A percentile compares a stretch with the other conserved stretches of the same genome.
Evolutionary conservation across 2,888 invertebrate genomes (phyloP).

Genomic region (Oxyscelio sp.): DNA sequence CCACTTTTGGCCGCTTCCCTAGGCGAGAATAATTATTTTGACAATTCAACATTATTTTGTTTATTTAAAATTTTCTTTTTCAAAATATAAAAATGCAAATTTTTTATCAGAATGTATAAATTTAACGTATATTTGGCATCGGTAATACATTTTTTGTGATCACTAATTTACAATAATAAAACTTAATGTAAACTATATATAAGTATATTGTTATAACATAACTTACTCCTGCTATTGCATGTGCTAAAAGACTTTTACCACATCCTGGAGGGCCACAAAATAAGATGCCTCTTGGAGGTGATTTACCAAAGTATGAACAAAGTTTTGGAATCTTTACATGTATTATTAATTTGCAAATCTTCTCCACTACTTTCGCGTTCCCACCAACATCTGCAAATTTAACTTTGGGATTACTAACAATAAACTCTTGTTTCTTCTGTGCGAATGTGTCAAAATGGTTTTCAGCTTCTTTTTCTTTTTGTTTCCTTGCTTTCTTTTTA

Average conservation of each 20-base stretch:
- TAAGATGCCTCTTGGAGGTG: slow-evolving; percentile 96
- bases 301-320: slow-evolving; percentile 94
- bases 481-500: slow-evolving; percentile 83
- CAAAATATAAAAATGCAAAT: too few species aligned
- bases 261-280: slow-evolving; percentile 99
- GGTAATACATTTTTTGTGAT: too few species aligned
- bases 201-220: neutral
- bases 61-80: too few species aligned
- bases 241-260: slow-evolving; percentile 95
- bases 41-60: too few species aligned
- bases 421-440: slow-evolving; percentile 83
- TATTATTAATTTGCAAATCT: slow-evolving; percentile 93
- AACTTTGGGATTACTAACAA: slow-evolving; percentile 88
- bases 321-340: slow-evolving; percentile 97
- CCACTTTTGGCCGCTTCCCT: too few species aligned
- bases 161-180: too few species aligned
- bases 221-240: slow-evolving; percentile 94
- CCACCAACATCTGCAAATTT: slow-evolving; percentile 95
- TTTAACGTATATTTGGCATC: too few species aligned
- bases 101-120: too few species aligned
- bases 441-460: slow-evolving; percentile 85
- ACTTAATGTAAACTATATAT: too few species aligned
- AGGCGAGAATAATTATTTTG: too few species aligned
- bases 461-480: slow-evolving; percentile 88
- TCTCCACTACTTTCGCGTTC: slow-evolving; percentile 92